Percentiles rank a stretch among this genome's conserved stretches.
Evolutionary conservation across 2,113 vertebrate genomes (phyloP).

Genomic region (Dissostichus mawsoni): DNA sequence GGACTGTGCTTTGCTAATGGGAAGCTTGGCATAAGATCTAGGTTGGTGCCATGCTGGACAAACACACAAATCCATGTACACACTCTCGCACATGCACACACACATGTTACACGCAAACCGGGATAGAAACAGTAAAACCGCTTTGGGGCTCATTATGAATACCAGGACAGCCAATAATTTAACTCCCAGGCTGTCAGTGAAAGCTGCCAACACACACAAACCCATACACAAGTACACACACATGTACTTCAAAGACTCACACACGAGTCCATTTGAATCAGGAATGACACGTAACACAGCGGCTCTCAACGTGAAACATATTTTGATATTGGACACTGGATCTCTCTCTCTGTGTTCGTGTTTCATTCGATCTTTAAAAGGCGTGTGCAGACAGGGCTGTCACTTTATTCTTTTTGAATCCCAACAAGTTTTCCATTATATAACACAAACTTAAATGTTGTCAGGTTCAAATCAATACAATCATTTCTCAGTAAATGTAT

Average conservation of each 20-base stretch:
- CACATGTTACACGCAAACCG: conserved; percentile 29
- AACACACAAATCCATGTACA: conserved; percentile 35
- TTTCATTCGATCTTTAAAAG: conserved; percentile 13
- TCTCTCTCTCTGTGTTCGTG: conserved; percentile 28
- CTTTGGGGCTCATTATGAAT: conserved; percentile 81
- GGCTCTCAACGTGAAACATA: conserved; percentile 68
- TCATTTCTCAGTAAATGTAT: conserved; percentile 27
- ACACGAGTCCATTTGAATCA: conserved; percentile 63
- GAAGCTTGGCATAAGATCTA: conserved; percentile 72
- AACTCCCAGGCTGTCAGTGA: conserved; percentile 76
- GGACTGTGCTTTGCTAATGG: conserved; percentile 76
- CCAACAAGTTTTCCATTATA: conserved; percentile 23
- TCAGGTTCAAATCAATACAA: conserved; percentile 47
- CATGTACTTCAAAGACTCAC: conserved; percentile 55
- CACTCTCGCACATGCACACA: conserved; percentile 22
- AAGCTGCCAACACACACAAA: conserved; percentile 74
- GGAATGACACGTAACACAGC: conserved; percentile 62
- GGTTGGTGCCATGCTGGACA: conserved; percentile 61
- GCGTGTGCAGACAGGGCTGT: conserved; percentile 20
- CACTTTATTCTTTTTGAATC: conserved; percentile 6
- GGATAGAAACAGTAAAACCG: conserved; percentile 63
- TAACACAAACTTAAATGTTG: conserved; percentile 36
- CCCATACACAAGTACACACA: conserved; percentile 43
- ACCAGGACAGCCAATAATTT: conserved; percentile 79
- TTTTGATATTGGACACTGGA: conserved; percentile 63